A percentile compares a stretch with the other conserved stretches of the same genome.
phyloP scores from a whole-genome alignment of 1,140 invertebrate genomes.

The Habropoda laboriosa region DNA sequence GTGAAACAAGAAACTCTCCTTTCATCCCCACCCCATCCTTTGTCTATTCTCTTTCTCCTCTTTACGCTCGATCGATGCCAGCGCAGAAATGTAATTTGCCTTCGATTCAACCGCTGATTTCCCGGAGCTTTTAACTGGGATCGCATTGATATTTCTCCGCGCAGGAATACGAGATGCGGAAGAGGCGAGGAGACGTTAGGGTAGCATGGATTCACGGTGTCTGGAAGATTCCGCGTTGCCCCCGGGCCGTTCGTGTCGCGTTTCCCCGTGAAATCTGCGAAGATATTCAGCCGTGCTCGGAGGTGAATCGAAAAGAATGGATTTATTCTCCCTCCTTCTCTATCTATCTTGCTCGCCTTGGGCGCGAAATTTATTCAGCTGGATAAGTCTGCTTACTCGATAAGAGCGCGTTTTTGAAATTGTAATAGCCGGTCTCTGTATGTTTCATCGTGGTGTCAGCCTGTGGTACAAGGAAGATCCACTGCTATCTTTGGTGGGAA shows the following conservation, averaged over 20 bases:
- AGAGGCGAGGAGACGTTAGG: background rate
- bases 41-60: background rate
- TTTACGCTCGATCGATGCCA: background rate
- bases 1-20: slow-evolving; percentile 49
- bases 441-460: background rate
- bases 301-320: slow-evolving; percentile 42
- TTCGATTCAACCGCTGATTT: slow-evolving; percentile 10
- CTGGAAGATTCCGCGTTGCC: background rate
- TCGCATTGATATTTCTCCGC: slow-evolving; percentile 10
- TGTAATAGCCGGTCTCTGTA: slow-evolving; percentile 26
- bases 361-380: slow-evolving; percentile 27
- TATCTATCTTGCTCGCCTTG: background rate
- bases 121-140: background rate
- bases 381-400: slow-evolving; percentile 23
- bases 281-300: slow-evolving; percentile 12
- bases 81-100: slow-evolving; percentile 3
- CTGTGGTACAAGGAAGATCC: background rate
- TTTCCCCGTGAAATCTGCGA: slow-evolving; percentile 7
- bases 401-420: slow-evolving; percentile 46
- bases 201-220: background rate
- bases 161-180: background rate
- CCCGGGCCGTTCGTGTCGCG: background rate
- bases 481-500: background rate
- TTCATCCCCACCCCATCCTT: background rate
- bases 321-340: no score